A percentile compares a stretch with the other conserved stretches of the same genome.
phyloP scores from a whole-genome alignment of 2,797 vertebrate species.

The Eulemur mongoz region DNA sequence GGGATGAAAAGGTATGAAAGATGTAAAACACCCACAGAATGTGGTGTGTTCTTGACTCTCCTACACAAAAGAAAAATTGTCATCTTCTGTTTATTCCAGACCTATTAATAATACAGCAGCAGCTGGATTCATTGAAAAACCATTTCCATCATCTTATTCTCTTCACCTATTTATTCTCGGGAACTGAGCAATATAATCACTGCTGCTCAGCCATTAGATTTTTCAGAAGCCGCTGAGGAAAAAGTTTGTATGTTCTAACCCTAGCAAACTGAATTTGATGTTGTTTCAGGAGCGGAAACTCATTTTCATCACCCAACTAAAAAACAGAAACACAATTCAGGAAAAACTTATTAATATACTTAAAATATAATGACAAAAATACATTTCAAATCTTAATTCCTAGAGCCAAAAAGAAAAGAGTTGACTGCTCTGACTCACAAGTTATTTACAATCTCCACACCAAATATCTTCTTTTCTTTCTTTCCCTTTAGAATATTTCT shows the following conservation, averaged over 20 bases:
- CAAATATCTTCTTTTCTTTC: background rate
- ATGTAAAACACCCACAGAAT: background rate
- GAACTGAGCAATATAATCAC: background rate
- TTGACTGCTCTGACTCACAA: conserved; percentile 30
- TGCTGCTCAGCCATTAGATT: background rate
- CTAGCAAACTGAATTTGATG: background rate
- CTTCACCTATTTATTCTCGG: background rate
- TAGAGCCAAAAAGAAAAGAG: conserved; percentile 6
- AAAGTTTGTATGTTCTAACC: background rate
- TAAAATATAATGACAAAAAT: conserved; percentile 31
- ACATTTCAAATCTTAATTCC: conserved; percentile 21
- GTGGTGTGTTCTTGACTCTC: background rate
- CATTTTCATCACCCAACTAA: background rate
- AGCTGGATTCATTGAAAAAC: background rate
- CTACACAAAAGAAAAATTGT: background rate
- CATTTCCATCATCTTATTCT: background rate
- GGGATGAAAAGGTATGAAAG: background rate
- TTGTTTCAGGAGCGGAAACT: background rate
- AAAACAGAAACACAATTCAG: background rate
- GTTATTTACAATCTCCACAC: background rate
- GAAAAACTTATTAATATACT: background rate
- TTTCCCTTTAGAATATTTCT: conserved; percentile 30
- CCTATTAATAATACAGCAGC: background rate
- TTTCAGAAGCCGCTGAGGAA: background rate
- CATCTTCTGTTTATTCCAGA: conserved; percentile 11